Conservation (phyloP, 2,113 vertebrate genomes). For the Scortum barcoo region DNA sequence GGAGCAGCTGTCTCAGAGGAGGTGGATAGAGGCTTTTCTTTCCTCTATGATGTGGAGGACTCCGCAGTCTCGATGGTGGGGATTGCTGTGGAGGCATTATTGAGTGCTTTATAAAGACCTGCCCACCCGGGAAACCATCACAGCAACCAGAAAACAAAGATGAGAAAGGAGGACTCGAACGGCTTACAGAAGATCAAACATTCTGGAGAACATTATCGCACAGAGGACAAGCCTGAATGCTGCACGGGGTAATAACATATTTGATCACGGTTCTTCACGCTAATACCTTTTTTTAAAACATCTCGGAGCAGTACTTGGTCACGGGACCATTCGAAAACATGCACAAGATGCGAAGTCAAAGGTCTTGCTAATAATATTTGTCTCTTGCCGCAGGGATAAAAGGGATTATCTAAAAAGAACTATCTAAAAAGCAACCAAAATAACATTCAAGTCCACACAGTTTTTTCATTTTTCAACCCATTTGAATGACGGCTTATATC, state of each 20-base stretch:
- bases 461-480: conserved; percentile 13
- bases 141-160: conserved; percentile 69
- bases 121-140: conserved; percentile 59
- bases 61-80: conserved; percentile 54
- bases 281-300: conserved; percentile 20
- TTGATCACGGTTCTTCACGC: conserved; percentile 28
- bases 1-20: conserved; percentile 60
- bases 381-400: neutral
- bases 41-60: conserved; percentile 60
- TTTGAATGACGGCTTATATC: conserved; percentile 9
- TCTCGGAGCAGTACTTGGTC: neutral
- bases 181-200: conserved; percentile 70
- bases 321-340: neutral
- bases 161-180: conserved; percentile 52
- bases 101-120: conserved; percentile 76
- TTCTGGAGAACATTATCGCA: conserved; percentile 45
- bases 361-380: neutral
- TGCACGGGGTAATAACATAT: conserved; percentile 25
- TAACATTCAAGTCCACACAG: neutral
- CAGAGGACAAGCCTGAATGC: conserved; percentile 21
- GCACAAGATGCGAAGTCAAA: neutral
- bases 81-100: conserved; percentile 64
- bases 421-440: conserved; percentile 22
- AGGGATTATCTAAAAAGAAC: conserved; percentile 18
- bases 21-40: conserved; percentile 59